Evolutionary conservation across 2,888 invertebrate genomes (phyloP).

Genomic region (Smittia aterrima): DNA sequence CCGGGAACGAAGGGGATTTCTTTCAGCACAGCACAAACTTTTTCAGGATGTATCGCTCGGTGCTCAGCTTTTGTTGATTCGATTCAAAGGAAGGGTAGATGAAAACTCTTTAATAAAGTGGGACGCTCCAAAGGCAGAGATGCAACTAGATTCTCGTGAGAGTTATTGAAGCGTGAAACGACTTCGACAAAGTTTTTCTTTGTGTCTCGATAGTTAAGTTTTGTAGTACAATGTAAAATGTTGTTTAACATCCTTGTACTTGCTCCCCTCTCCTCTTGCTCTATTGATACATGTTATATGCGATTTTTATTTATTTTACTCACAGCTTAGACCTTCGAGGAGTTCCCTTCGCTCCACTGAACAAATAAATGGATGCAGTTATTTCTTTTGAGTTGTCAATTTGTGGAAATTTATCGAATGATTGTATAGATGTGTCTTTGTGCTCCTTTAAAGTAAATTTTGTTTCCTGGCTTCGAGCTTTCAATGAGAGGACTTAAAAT

Average conservation of each 20-base stretch:
- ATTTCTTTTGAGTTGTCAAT: constrained; percentile 41
- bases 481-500: neutral
- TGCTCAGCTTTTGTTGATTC: neutral
- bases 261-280: neutral
- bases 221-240: too few relatives aligned
- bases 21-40: neutral
- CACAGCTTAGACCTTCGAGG: neutral
- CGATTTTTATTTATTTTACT: constrained; percentile 26
- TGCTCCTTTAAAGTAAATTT: constrained; percentile 14
- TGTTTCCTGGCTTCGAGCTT: neutral
- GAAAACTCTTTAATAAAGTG: constrained; percentile 28
- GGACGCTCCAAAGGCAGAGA: neutral
- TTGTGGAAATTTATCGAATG: constrained; percentile 35
- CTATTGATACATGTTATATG: constrained; percentile 14
- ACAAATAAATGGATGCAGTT: constrained; percentile 39
- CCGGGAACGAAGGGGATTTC: neutral
- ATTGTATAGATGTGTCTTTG: neutral
- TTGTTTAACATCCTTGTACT: neutral
- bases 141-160: too few relatives aligned
- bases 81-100: neutral
- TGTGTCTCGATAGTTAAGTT: too few relatives aligned
- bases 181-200: too few relatives aligned
- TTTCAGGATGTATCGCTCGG: neutral
- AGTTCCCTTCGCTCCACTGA: constrained; percentile 6
- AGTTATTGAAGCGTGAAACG: too few relatives aligned